Conservation (phyloP, 2,888 invertebrate species). For the Horisme vitalbata region DNA sequence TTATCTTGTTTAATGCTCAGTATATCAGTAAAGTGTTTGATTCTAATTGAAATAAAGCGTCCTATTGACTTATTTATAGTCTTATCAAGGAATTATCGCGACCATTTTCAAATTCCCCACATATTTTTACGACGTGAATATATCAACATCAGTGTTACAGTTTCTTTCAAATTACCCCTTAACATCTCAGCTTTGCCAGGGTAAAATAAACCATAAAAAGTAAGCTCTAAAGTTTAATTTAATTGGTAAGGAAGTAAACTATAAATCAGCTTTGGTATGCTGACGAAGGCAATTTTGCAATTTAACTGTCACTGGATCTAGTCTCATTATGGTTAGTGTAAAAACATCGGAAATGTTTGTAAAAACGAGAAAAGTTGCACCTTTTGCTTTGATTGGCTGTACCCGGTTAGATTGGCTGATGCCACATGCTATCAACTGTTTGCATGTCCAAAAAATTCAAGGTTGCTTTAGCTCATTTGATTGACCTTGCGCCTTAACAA, state of each 20-base stretch:
- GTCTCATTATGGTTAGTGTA: constrained; percentile 21
- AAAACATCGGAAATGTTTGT: constrained; percentile 5
- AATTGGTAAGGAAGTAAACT: neutral
- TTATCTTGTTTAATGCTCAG: constrained; percentile 3
- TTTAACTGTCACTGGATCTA: constrained; percentile 39
- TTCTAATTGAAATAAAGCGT: constrained; percentile 19
- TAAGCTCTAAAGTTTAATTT: constrained; percentile 1
- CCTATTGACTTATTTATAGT: constrained; percentile 21
- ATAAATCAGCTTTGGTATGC: constrained; percentile 40
- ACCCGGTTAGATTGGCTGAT: too few species aligned
- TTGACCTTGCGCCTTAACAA: too few species aligned
- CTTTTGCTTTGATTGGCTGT: too few species aligned
- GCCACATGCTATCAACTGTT: too few species aligned
- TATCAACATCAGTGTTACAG: constrained; percentile 43
- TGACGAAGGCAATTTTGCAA: constrained; percentile 40
- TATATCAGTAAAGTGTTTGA: constrained; percentile 7
- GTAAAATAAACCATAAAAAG: neutral
- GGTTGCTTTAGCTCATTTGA: too few species aligned
- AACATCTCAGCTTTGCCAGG: neutral
- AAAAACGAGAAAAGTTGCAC: too few species aligned
- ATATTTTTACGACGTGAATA: constrained; percentile 33
- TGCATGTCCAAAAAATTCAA: too few species aligned
- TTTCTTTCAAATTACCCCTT: constrained; percentile 39
- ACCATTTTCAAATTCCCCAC: constrained; percentile 35
- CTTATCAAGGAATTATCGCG: constrained; percentile 25